Evolutionary conservation across 2,797 vertebrate genomes (phyloP), one percentile per base, ranked within the genome.

Genomic region (Pitangus sulphuratus): DNA sequence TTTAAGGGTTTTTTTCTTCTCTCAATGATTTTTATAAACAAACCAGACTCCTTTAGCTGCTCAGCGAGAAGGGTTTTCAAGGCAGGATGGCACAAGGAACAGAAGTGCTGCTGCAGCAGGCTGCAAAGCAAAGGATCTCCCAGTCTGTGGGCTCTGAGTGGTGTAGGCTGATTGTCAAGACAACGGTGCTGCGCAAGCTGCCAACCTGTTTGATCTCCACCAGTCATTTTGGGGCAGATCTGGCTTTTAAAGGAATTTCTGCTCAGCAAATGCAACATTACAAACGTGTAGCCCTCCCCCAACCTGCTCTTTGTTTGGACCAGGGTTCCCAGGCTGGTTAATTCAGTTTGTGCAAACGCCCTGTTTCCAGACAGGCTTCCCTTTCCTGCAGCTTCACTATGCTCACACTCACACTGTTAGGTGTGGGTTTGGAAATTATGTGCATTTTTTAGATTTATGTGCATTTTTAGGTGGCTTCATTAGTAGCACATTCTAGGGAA

Each of bases 391-490:
- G 54, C 60, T 64, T 31, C n/a, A 1, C 31, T 5, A 5, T 6
- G 40, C 40, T 76, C 57, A 5, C 30, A 0, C 64, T 81, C 6
- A 0, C 9, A 28, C 31, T 6, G 0, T 30, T 22, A 35, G 40
- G 44, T 24, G 3, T 30, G 58, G 28, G 6, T 39, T 90, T 95
- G 61, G 78, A 44, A 71, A 44, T 45, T 2, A 51, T 51, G 50
- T 51, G 50, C 50, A 51, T 51, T 30, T 30, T 51, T 51, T 51
- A 51, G 50, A 51, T 85, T 45, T 39, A 5, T 13, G 16, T 39
- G 61, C 26, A 1, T 80, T 87, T 97, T 94, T 88, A 70, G 40
- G 8, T 5, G 39, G 64, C 31, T 95, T 91, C 79, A 21, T 89
- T 93, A 80, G 54, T 56, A 80, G 64, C 37, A 6, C 2, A 2